These are phyloP conservation scores for Epinephelus malabaricus DNA, from an alignment of 2,797 vertebrate genomes.

Conservation along the genomic window DNA sequence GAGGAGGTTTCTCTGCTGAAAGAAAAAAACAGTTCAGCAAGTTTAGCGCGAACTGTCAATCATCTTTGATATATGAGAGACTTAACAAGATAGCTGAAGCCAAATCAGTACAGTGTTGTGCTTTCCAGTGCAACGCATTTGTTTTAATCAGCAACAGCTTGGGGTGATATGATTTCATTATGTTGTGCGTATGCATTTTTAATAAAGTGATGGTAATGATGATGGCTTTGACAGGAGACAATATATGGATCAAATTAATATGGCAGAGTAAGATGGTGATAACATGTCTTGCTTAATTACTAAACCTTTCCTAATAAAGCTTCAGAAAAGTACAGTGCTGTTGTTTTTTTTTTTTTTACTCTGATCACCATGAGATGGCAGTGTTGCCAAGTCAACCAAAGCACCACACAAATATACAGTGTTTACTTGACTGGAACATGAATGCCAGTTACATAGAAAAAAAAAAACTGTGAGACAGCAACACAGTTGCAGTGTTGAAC, in stretches of 20 bases:
- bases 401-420: slow-evolving; percentile 8
- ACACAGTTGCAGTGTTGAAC: background rate
- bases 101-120: background rate
- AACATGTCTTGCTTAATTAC: slow-evolving; percentile 29
- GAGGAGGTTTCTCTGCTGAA: slow-evolving; percentile 14
- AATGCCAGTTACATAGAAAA: slow-evolving; percentile 44
- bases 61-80: background rate
- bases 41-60: slow-evolving; percentile 15
- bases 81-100: slow-evolving; percentile 11
- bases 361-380: slow-evolving; percentile 85
- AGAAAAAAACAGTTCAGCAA: slow-evolving; percentile 26
- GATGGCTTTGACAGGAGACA: slow-evolving; percentile 10
- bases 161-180: slow-evolving; percentile 21
- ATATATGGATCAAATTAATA: slow-evolving; percentile 8
- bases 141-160: slow-evolving; percentile 20
- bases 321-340: slow-evolving; percentile 6
- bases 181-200: slow-evolving; percentile 22
- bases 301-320: slow-evolving; percentile 51
- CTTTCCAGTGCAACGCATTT: background rate
- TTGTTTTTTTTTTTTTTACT: slow-evolving; percentile 40
- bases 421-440: slow-evolving; percentile 53
- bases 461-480: slow-evolving; percentile 12
- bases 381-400: slow-evolving; percentile 83
- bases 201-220: slow-evolving; percentile 19
- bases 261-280: slow-evolving; percentile 6